Base-by-base conservation (phyloP, 92 coral and sea anemone genomes). In the Paramuricea clavata region DNA sequence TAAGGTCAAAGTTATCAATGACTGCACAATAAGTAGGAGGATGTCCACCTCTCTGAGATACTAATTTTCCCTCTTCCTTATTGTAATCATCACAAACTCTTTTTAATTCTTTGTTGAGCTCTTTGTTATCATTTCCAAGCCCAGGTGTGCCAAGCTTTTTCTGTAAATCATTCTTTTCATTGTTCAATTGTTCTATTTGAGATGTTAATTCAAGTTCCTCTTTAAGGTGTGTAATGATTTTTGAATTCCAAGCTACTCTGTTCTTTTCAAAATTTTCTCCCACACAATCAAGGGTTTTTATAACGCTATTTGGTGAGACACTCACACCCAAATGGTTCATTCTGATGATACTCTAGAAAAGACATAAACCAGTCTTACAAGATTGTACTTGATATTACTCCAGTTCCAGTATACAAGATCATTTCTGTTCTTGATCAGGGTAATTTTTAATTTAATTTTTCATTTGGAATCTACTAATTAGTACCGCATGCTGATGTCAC, bases 1-100 rank as follows among this genome's bases (percentile, higher is more conserved):
- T 27, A 9, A 92, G 39, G 52, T 92, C 90, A 31, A 86, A 60
- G 44, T 84, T 88, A 52, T 78, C 88, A 62, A 91, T 62, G 12
- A 86, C 89, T 61, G 69, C 69, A 15, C 69, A 61, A 30, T 61
- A 61, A 61, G 7, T 19, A 6, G 69, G 69, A 22, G 69, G 69
- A 23, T 25, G 30, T 23, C 17, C 2, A 61, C 26, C 35, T 61
- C 12, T 23, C 35, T 3, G 19, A 61, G 30, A 23, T 23, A 2
- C 12, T 15, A 61, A 61, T 61, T 61, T 22, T 25, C 16, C 15
- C 16, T 61, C 11, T 30, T 61, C 31, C 28, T 22, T 30, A 1
- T 61, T 6, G 69, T 25, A 61, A 22, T 61, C 69, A 61, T 61
- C 17, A 30, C 9, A 1, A 30, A 61, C 69, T 61, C 7, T 61